Evolutionary conservation across 2,888 invertebrate species (phyloP), one percentile per base, ranked within the genome.

Genomic region (Platynereis dumerilii): DNA sequence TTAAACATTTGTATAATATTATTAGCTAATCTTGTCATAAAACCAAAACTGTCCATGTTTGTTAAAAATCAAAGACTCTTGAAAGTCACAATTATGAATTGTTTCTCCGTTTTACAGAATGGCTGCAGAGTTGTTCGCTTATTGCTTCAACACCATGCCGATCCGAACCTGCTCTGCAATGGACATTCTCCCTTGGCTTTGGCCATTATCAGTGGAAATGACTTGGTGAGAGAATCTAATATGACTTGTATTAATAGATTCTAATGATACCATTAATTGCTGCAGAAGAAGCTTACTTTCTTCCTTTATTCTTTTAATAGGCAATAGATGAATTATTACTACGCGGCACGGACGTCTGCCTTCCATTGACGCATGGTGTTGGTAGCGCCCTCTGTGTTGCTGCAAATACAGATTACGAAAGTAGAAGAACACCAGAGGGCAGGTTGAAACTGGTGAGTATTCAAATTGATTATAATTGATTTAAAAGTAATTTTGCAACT

Each of bases 301-400:
- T 69, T 7, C 69, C n/a, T n/a, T n/a, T n/a, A n/a, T n/a, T n/a
- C n/a, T n/a, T n/a, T n/a, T n/a, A n/a, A n/a, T n/a, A 82, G 82
- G 80, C 80, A n/a, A 74, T 83, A 28, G 80, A 81, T 70, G 81
- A 81, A 64, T 70, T 83, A 29, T 61, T 83, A 59, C 60, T 65
- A 15, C 76, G 74, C 67, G 75, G 76, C n/a, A 80, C 80, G 65
- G 78, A 83, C 65, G 79, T 81, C 26, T 80, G 80, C 66, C 69
- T 81, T 22, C 71, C 76, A 0, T 69, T 83, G 64, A 80, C 81
- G 24, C 82, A 81, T 66, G 83, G 84, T 52, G 76, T 82, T 1
- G 84, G 83, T n/a, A 83, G 76, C 69, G 81, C 82, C 45, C 75
- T 84, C 29, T 84, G 84, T 77, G 79, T 77, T 3, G 79, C 81